These are phyloP conservation scores for Neoarius graeffei DNA, from an alignment of 2,113 vertebrate species.

Conservation along the genomic window DNA sequence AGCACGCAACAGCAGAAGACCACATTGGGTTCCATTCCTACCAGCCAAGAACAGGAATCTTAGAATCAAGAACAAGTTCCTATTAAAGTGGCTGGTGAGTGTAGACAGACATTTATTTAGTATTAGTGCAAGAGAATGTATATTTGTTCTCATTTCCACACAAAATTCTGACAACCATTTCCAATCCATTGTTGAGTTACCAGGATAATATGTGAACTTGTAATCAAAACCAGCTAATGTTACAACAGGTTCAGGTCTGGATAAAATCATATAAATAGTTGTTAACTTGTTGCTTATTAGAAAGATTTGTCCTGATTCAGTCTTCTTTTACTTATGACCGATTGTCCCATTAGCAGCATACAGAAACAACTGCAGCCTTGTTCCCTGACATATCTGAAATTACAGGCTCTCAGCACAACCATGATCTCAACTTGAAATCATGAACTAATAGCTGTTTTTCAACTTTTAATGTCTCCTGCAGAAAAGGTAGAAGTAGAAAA, in stretches of 20 bases:
- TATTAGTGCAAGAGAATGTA: background rate
- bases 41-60: too few relatives aligned
- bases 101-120: background rate
- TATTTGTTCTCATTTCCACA: background rate
- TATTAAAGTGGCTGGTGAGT: too few relatives aligned
- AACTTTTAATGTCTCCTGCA: slow-evolving; percentile 9
- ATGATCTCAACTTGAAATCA: slow-evolving; percentile 44
- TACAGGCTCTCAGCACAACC: slow-evolving; percentile 15
- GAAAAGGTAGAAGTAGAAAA: slow-evolving; percentile 26
- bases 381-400: slow-evolving; percentile 28
- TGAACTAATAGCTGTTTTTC: slow-evolving; percentile 13
- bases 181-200: background rate
- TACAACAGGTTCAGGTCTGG: background rate
- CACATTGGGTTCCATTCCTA: too few relatives aligned
- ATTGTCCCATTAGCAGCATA: slow-evolving; percentile 15
- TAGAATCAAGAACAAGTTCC: too few relatives aligned
- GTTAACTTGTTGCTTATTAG: background rate
- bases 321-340: background rate
- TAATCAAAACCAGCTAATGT: background rate
- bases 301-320: background rate
- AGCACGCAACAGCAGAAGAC: too few relatives aligned
- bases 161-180: background rate
- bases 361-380: slow-evolving; percentile 36
- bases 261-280: background rate
- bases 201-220: background rate